Percentiles rank a stretch among this genome's conserved stretches.
These are phyloP conservation scores for Acleris literana DNA, from an alignment of 2,888 invertebrate genomes.

Conservation along the genomic window DNA sequence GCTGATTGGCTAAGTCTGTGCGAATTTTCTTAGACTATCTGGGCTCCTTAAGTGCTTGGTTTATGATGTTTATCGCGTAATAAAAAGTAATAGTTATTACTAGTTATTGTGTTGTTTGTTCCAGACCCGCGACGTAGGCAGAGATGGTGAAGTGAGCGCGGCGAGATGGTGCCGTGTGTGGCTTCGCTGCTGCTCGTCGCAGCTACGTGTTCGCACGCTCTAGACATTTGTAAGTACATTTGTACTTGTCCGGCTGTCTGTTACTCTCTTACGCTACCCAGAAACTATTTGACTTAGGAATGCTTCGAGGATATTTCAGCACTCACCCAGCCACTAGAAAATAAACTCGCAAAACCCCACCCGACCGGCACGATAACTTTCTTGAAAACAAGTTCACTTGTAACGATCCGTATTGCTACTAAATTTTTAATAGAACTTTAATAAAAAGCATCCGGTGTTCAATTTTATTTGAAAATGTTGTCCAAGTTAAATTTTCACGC, in stretches of 20 bases:
- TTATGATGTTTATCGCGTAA: too few relatives aligned
- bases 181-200: slow-evolving; percentile 60
- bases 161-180: slow-evolving; percentile 68
- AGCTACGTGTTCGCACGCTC: slow-evolving; percentile 57
- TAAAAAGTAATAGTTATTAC: too few relatives aligned
- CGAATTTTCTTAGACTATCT: too few relatives aligned
- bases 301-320: not conserved
- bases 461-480: slow-evolving; percentile 19
- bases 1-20: too few relatives aligned
- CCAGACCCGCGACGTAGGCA: slow-evolving; percentile 57
- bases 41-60: too few relatives aligned
- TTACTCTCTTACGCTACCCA: not conserved
- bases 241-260: slow-evolving; percentile 2
- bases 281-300: not conserved
- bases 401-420: slow-evolving; percentile 25
- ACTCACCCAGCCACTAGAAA: not conserved
- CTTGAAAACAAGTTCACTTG: slow-evolving; percentile 28
- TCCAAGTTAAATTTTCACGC: slow-evolving; percentile 7
- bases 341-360: not conserved
- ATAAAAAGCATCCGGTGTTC: slow-evolving; percentile 9
- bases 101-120: slow-evolving; percentile 42
- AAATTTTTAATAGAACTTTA: slow-evolving; percentile 26
- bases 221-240: slow-evolving; percentile 73
- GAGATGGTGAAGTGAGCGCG: slow-evolving; percentile 71
- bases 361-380: slow-evolving; percentile 13